These are phyloP conservation scores for Sciaenops ocellatus DNA, from an alignment of 2,797 vertebrate genomes.

Conservation along the genomic window DNA sequence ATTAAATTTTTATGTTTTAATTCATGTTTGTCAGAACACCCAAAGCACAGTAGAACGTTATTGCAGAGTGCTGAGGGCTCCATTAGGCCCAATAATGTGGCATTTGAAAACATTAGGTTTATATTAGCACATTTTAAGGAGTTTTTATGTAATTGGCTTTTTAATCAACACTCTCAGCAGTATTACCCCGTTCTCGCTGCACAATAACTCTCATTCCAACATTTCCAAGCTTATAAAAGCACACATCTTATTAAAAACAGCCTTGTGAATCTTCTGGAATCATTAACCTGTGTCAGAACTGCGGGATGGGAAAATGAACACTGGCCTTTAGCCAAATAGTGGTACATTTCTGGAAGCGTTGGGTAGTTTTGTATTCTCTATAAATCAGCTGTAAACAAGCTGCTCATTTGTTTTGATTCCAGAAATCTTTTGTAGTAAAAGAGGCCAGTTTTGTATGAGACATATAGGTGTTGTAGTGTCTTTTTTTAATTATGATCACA, in stretches of 20 bases:
- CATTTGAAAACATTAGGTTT: slow-evolving; percentile 17
- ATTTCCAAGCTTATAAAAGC: slow-evolving; percentile 30
- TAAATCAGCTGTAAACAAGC: not conserved
- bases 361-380: slow-evolving; percentile 5
- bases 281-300: slow-evolving; percentile 23
- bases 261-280: slow-evolving; percentile 34
- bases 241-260: slow-evolving; percentile 17
- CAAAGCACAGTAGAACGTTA: not conserved
- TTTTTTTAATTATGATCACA: not conserved
- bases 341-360: slow-evolving; percentile 13
- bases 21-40: slow-evolving; percentile 6
- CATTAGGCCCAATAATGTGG: not conserved
- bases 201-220: slow-evolving; percentile 8
- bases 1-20: too few species aligned
- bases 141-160: slow-evolving; percentile 29
- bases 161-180: slow-evolving; percentile 20
- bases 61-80: not conserved
- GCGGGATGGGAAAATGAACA: slow-evolving; percentile 11
- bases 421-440: not conserved
- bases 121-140: slow-evolving; percentile 3
- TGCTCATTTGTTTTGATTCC: not conserved
- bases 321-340: slow-evolving; percentile 11
- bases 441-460: not conserved
- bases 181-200: not conserved
- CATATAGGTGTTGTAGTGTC: not conserved